These are phyloP conservation scores for Euplexia lucipara DNA, from an alignment of 2,888 invertebrate genomes.

Conservation along the genomic window DNA sequence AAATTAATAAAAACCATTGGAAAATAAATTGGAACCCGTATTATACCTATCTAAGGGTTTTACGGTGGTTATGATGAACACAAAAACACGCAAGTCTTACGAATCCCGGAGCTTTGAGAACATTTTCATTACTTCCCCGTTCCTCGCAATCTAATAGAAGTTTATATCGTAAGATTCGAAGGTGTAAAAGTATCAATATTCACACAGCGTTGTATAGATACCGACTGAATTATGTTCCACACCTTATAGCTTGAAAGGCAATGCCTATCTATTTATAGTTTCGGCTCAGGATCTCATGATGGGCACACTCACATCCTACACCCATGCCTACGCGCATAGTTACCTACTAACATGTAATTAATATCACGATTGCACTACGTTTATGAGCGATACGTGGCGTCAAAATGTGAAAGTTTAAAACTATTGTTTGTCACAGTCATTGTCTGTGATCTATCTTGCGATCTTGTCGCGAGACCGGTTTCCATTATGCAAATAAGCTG, in stretches of 20 bases:
- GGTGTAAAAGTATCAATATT: not conserved
- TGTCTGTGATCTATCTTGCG: slow-evolving; percentile 70
- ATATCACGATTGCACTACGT: slow-evolving; percentile 53
- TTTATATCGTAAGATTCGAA: too few relatives aligned
- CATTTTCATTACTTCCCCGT: too few relatives aligned
- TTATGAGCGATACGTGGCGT: slow-evolving; percentile 42
- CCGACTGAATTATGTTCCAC: slow-evolving; percentile 19
- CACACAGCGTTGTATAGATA: not conserved
- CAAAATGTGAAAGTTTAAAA: slow-evolving; percentile 71
- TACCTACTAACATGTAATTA: slow-evolving; percentile 52
- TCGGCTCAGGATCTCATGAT: slow-evolving; percentile 30
- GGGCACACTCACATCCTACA: slow-evolving; percentile 40
- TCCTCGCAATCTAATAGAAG: too few relatives aligned
- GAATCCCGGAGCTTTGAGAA: not conserved
- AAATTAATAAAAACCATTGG: too few relatives aligned
- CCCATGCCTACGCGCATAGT: slow-evolving; percentile 43
- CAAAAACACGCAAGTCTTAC: too few relatives aligned
- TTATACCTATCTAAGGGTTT: too few relatives aligned
- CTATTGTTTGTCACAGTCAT: slow-evolving; percentile 72
- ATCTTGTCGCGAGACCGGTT: slow-evolving; percentile 69
- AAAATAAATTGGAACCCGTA: too few relatives aligned
- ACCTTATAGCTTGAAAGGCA: slow-evolving; percentile 1
- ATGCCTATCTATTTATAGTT: slow-evolving; percentile 13
- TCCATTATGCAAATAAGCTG: slow-evolving; percentile 70
- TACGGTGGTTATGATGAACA: too few relatives aligned